Conservation (phyloP, 1,140 invertebrate genomes). For the Protaetia brevitarsis region DNA sequence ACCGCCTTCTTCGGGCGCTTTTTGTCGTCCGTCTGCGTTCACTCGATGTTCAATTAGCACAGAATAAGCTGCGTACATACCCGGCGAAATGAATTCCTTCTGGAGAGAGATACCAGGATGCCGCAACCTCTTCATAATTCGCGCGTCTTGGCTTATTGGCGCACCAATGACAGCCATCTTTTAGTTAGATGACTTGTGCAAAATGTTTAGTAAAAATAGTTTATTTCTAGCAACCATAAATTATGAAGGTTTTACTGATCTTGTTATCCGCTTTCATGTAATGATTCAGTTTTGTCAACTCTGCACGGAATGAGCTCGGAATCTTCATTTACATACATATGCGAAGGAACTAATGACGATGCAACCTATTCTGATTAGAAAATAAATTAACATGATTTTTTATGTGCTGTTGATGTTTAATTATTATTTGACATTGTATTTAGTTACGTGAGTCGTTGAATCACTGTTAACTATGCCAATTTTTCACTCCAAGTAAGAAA, state of each 20-base stretch:
- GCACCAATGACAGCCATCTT: conserved; percentile 4
- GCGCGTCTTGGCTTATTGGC: conserved; percentile 8
- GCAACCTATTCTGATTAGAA: background rate
- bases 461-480: no score
- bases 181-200: conserved; percentile 1
- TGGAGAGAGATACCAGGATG: conserved; percentile 5
- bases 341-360: background rate
- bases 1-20: conserved; percentile 30
- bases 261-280: background rate
- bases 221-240: conserved; percentile 4
- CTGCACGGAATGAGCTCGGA: background rate
- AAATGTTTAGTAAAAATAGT: background rate
- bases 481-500: no score
- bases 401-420: background rate
- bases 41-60: conserved; percentile 33
- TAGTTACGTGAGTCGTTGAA: background rate
- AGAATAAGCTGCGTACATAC: conserved; percentile 21
- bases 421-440: background rate
- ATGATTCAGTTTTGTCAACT: background rate
- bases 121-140: background rate
- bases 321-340: background rate
- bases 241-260: background rate
- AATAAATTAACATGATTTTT: conserved; percentile 5
- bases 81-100: conserved; percentile 16
- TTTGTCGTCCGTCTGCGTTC: conserved; percentile 28